These are phyloP conservation scores for Caenorhabditis sp. DNA, from an alignment of 2,888 invertebrate genomes.

Conservation along the genomic window DNA sequence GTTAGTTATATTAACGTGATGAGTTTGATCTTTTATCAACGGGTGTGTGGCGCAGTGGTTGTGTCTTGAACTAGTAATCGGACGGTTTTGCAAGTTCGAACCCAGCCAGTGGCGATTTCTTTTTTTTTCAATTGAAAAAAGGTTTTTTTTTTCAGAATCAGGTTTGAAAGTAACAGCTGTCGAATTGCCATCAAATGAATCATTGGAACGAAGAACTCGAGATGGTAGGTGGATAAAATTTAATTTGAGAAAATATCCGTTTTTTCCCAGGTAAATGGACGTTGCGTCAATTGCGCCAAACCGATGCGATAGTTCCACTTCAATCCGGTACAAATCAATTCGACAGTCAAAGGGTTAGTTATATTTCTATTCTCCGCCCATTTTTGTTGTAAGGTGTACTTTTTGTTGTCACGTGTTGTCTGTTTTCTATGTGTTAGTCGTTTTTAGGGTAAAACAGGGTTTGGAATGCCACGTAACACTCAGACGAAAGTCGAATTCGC, in stretches of 20 bases:
- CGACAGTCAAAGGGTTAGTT: slow-evolving; percentile 63
- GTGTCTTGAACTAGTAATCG: too few relatives aligned
- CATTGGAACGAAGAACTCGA: slow-evolving; percentile 47
- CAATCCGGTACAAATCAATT: slow-evolving; percentile 69
- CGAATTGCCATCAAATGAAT: slow-evolving; percentile 47
- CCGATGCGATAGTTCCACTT: slow-evolving; percentile 68
- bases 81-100: too few relatives aligned
- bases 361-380: slow-evolving; percentile 2
- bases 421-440: slow-evolving; percentile 6
- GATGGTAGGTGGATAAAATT: slow-evolving; percentile 29
- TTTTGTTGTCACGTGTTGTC: slow-evolving; percentile 6
- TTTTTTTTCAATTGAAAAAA: too few relatives aligned
- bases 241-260: not conserved
- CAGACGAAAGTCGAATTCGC: slow-evolving; percentile 61
- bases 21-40: too few relatives aligned
- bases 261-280: slow-evolving; percentile 52
- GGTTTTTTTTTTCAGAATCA: slow-evolving; percentile 38
- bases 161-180: slow-evolving; percentile 52
- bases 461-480: slow-evolving; percentile 67
- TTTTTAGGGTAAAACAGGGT: slow-evolving; percentile 64
- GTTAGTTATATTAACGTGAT: too few relatives aligned
- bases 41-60: too few relatives aligned
- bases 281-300: slow-evolving; percentile 57
- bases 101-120: too few relatives aligned
- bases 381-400: not conserved